Percentiles rank a stretch among this genome's conserved stretches.
Evolutionary conservation across 2,113 vertebrate species (phyloP).

Genomic region (Bostrychus sinensis): DNA sequence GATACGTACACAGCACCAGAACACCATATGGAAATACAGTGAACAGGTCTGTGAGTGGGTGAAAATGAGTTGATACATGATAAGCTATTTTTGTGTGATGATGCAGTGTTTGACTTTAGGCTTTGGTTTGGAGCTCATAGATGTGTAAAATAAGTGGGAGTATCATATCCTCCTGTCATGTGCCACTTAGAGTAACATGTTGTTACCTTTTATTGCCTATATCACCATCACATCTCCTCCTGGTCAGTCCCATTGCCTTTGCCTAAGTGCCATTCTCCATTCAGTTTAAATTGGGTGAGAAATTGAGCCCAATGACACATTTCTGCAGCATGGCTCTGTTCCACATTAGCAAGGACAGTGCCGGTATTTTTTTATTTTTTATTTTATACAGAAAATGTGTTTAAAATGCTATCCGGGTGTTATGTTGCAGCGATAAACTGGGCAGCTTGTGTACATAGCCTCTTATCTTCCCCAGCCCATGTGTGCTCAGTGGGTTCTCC

Average conservation of each 20-base stretch:
- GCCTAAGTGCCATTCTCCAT: constrained; percentile 23
- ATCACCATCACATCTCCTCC: constrained; percentile 11
- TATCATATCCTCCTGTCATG: constrained; percentile 22
- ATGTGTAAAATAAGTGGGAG: constrained; percentile 41
- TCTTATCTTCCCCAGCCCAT: constrained; percentile 70
- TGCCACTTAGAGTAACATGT: constrained; percentile 12
- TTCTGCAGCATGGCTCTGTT: constrained; percentile 35
- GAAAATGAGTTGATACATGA: too few relatives aligned
- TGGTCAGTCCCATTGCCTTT: constrained; percentile 40
- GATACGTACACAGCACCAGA: too few relatives aligned
- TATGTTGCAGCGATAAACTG: constrained; percentile 73
- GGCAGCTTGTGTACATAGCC: constrained; percentile 73
- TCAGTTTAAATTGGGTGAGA: constrained; percentile 55
- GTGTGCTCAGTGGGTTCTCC: constrained; percentile 65
- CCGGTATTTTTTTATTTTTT: constrained; percentile 59
- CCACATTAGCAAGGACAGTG: constrained; percentile 42
- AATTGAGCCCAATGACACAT: constrained; percentile 63
- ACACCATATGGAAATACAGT: too few relatives aligned
- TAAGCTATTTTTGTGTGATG: too few relatives aligned
- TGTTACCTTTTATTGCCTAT: constrained; percentile 12
- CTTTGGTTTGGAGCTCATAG: constrained; percentile 37
- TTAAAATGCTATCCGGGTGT: constrained; percentile 62
- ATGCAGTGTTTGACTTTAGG: constrained; percentile 54
- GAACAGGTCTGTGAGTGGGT: too few relatives aligned
- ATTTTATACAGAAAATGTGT: constrained; percentile 46